These are phyloP conservation scores for Empis livida DNA, from an alignment of 2,888 invertebrate species.

Conservation along the genomic window DNA sequence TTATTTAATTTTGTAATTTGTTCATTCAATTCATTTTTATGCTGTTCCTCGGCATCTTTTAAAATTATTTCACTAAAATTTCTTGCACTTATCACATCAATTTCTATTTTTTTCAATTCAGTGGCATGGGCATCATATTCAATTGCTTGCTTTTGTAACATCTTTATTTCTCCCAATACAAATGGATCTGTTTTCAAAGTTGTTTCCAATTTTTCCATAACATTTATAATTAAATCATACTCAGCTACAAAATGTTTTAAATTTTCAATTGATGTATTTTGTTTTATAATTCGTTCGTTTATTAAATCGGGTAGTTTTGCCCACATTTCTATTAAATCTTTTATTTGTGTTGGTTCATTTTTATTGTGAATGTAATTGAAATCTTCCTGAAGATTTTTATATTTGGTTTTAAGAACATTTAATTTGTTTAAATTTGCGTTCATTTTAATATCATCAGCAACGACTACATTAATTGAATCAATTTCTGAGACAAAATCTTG, in stretches of 20 bases:
- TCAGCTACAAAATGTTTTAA: constrained; percentile 32
- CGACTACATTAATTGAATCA: constrained; percentile 20
- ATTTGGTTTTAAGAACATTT: constrained; percentile 24
- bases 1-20: constrained; percentile 28
- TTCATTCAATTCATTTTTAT: constrained; percentile 22
- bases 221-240: constrained; percentile 24
- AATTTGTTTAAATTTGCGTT: constrained; percentile 26
- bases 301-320: constrained; percentile 27
- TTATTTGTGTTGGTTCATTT: constrained; percentile 14
- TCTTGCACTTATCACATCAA: constrained; percentile 34
- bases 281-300: constrained; percentile 31
- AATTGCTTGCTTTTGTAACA: constrained; percentile 8
- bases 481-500: constrained; percentile 21
- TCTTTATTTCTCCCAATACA: constrained; percentile 17
- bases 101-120: constrained; percentile 33
- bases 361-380: constrained; percentile 20
- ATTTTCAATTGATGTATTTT: constrained; percentile 34
- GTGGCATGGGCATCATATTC: constrained; percentile 20
- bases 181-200: constrained; percentile 14
- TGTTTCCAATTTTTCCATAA: constrained; percentile 12
- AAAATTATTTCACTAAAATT: constrained; percentile 34
- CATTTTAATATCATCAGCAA: constrained; percentile 25
- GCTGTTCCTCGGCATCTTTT: constrained; percentile 26
- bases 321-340: constrained; percentile 27
- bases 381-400: constrained; percentile 19